Percentiles rank a stretch among this genome's conserved stretches.
Conservation (phyloP, 1,140 invertebrate genomes). For the Bombyx mori region DNA sequence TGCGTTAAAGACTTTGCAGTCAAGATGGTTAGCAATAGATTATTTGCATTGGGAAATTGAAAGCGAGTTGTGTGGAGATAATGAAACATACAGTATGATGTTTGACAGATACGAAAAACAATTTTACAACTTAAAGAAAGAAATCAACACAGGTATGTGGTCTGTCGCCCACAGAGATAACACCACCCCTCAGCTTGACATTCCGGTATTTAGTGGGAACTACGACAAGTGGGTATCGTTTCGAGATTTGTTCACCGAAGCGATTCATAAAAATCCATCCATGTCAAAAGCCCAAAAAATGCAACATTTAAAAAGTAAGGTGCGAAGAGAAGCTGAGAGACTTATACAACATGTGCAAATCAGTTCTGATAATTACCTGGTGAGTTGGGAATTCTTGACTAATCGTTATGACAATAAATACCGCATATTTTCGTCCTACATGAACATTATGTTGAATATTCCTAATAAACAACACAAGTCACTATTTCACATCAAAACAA, state of each 20-base stretch:
- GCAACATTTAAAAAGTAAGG: slow-evolving; percentile 5
- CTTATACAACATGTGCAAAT: neutral
- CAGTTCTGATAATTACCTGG: neutral
- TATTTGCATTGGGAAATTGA: slow-evolving; percentile 16
- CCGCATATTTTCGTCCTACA: slow-evolving; percentile 5
- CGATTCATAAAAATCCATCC: slow-evolving; percentile 6
- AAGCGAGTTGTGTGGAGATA: slow-evolving; percentile 4
- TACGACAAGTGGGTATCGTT: slow-evolving; percentile 9
- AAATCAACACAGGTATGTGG: no score
- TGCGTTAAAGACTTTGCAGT: slow-evolving; percentile 5
- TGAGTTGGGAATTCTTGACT: slow-evolving; percentile 1
- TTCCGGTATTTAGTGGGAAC: slow-evolving; percentile 7
- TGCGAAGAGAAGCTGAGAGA: neutral
- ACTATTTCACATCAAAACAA: neutral
- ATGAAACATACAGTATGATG: slow-evolving; percentile 2
- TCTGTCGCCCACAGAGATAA: slow-evolving; percentile 2
- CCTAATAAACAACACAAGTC: slow-evolving; percentile 5
- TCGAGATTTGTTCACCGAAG: slow-evolving; percentile 11
- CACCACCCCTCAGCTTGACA: slow-evolving; percentile 5
- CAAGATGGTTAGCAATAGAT: slow-evolving; percentile 11
- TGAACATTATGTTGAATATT: slow-evolving; percentile 2
- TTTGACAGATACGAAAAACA: slow-evolving; percentile 7
- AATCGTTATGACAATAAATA: slow-evolving; percentile 5
- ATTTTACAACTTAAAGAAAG: slow-evolving; percentile 5
- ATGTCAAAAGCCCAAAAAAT: slow-evolving; percentile 9